Evolutionary conservation across 2,888 invertebrate genomes (phyloP).

Genomic region (Drosophila antonietae): DNA sequence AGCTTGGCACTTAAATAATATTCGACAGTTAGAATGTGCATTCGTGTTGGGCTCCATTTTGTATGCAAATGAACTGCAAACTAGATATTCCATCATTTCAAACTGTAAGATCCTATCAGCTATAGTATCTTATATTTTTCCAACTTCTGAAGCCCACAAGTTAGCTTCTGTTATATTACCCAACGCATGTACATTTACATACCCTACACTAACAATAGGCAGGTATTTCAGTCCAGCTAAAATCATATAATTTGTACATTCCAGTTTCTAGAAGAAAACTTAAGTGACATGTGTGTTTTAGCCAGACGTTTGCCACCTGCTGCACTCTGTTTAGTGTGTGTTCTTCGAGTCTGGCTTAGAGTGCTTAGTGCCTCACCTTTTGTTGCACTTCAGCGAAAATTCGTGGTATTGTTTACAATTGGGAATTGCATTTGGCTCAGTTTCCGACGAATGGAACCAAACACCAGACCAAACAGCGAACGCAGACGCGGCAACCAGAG

Average conservation of each 20-base stretch:
- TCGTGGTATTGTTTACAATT: conserved; percentile 23
- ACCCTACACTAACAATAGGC: not conserved
- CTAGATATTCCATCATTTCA: no score
- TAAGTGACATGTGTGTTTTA: no score
- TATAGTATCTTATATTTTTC: no score
- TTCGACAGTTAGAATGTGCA: no score
- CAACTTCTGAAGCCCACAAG: no score
- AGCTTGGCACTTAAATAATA: no score
- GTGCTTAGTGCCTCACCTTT: not conserved
- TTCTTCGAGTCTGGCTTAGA: not conserved
- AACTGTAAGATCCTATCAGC: no score
- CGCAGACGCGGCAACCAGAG: not conserved
- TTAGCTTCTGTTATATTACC: not conserved
- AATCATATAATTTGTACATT: not conserved
- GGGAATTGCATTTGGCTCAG: conserved; percentile 6
- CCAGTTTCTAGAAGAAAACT: not conserved
- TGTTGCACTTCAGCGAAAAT: conserved; percentile 1
- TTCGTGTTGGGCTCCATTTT: no score
- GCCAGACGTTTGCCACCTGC: conserved; percentile 14
- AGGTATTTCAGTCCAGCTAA: not conserved
- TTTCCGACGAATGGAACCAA: conserved; percentile 36
- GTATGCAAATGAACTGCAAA: no score
- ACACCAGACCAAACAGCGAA: conserved; percentile 12
- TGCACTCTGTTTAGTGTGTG: not conserved
- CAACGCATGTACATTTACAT: not conserved